Conservation (phyloP, 2,113 vertebrate species). For the Grammomys surdaster region DNA sequence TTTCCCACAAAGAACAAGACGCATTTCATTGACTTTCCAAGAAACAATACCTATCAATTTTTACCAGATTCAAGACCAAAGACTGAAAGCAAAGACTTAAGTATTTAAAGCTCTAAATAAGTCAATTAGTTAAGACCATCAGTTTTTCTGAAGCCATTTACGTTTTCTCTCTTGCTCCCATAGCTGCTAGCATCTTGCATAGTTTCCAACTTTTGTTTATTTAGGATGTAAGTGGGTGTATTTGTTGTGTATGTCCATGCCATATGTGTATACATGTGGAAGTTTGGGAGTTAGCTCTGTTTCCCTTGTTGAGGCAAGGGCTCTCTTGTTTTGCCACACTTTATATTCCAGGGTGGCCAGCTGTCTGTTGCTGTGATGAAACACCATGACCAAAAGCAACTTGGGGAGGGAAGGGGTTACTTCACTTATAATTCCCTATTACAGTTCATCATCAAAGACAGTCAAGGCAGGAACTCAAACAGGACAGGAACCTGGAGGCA, state of each 20-base stretch:
- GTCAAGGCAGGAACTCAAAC: not conserved
- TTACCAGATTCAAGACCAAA: constrained; percentile 46
- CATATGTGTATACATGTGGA: not conserved
- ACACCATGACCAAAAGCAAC: not conserved
- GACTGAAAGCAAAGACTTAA: constrained; percentile 51
- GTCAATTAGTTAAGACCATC: not conserved
- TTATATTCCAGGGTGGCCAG: not conserved
- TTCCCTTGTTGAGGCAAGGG: not conserved
- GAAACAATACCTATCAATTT: constrained; percentile 41
- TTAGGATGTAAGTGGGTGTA: not conserved
- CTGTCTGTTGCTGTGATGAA: not conserved
- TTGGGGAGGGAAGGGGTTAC: not conserved
- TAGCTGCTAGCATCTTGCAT: constrained; percentile 57
- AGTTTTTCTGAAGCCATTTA: constrained; percentile 25
- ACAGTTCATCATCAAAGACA: not conserved
- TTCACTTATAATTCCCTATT: not conserved
- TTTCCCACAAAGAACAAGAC: constrained; percentile 55
- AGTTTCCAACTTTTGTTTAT: constrained; percentile 76
- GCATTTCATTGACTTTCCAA: constrained; percentile 63
- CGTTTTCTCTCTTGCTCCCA: not conserved
- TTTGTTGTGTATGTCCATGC: not conserved
- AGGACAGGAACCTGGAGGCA: not conserved
- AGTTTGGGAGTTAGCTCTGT: not conserved
- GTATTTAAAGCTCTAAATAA: constrained; percentile 37
- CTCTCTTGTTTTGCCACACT: not conserved